phyloP scores from a whole-genome alignment of 2,797 vertebrate genomes.

The Syndactyla subalaris region DNA sequence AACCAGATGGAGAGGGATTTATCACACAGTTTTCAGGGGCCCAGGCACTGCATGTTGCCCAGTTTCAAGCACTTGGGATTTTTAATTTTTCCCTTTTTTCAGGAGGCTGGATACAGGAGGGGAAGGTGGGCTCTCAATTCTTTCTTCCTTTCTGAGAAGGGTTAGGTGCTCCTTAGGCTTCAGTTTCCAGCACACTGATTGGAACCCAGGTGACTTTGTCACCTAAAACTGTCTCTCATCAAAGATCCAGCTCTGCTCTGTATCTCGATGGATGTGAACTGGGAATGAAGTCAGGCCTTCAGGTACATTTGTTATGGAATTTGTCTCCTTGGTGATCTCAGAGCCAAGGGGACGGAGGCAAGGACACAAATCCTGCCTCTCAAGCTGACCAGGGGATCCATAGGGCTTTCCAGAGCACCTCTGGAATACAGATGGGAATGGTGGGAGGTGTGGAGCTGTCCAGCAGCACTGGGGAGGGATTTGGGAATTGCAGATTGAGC shows the following conservation, averaged over 20 bases:
- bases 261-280: background rate
- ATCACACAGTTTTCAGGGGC: background rate
- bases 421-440: accelerated
- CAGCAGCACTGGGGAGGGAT: background rate
- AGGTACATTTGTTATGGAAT: background rate
- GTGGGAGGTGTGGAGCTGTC: background rate
- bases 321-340: background rate
- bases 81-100: background rate
- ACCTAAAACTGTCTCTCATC: background rate
- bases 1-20: slow-evolving; percentile 38
- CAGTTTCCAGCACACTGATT: background rate
- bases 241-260: background rate
- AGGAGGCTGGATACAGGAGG: background rate
- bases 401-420: background rate
- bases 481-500: background rate
- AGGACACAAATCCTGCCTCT: background rate
- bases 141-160: background rate
- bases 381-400: accelerated
- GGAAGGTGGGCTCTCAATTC: background rate
- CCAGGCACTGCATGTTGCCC: background rate
- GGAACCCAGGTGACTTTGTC: background rate
- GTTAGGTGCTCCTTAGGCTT: background rate
- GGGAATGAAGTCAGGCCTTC: background rate
- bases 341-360: background rate
- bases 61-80: background rate